Evolutionary conservation across 2,888 invertebrate species (phyloP), one percentile per base, ranked within the genome.

Genomic region (Scaptomyza parva): DNA sequence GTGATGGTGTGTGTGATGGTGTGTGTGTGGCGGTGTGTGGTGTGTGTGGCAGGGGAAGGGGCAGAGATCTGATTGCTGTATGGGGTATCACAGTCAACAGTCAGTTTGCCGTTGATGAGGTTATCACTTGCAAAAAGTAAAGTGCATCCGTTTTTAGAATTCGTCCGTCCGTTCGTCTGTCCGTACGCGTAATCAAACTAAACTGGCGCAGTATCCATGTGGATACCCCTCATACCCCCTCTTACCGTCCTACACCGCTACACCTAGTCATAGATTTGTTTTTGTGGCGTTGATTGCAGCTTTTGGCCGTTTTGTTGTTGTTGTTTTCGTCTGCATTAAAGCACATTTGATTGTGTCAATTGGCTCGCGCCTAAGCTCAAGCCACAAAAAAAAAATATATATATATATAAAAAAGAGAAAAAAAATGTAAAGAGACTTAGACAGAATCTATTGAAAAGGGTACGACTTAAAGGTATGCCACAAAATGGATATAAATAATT

Each of bases 311-410:
- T 45, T 41, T 65, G 57, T 44, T 77, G 66, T 61, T 65, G 58
- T 57, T 55, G 58, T 54, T 47, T 53, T 50, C 58, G 55, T 54
- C 75, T 78, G 90, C 90, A 83, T 90, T 91, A 89, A 89, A 90
- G 80, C 83, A 88, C 90, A 90, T 91, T 91, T 91, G 91, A 91
- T 91, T 91, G 91, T 86, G 90, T 86, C 90, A 91, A 91, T 91
- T 91, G 89, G 82, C 87, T 82, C 82, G 82, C 89, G 88, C 89
- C 88, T 84, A 72, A 85, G 83, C 84, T 81, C 71, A 71, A 59
- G 52, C 26, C 52, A 40, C 41, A 57, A 37, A 67, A 53, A 44
- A 65, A 48, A 37, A 47, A 37, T 7, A 24, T n/a, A n/a, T n/a
- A n/a, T n/a, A 58, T 26, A 26, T 8, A 18, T 12, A 37, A 43